These are phyloP conservation scores for Pachypsylla venusta DNA, from an alignment of 1,140 invertebrate species.

Conservation along the genomic window DNA sequence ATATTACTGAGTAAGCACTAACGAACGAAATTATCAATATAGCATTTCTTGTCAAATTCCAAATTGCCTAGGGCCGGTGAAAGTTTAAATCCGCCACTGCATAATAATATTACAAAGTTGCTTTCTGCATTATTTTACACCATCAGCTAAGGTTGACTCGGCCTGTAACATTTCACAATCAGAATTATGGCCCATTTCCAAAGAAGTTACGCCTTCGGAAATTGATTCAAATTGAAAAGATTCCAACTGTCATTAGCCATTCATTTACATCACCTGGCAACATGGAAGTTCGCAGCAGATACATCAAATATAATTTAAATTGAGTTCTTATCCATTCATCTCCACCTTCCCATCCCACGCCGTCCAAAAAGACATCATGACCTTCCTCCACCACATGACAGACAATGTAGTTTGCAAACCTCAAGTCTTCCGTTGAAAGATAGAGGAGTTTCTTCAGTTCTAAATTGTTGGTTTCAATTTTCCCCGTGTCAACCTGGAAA, in stretches of 20 bases:
- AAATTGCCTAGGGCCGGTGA: too few relatives aligned
- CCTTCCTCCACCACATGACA: conserved; percentile 65
- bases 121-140: too few relatives aligned
- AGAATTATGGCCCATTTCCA: neutral
- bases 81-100: too few relatives aligned
- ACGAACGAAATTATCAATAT: too few relatives aligned
- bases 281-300: conserved; percentile 65
- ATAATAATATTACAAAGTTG: too few relatives aligned
- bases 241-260: too few relatives aligned
- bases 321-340: conserved; percentile 93
- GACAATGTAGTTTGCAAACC: conserved; percentile 88
- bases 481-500: conserved; percentile 47
- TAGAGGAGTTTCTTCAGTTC: conserved; percentile 67
- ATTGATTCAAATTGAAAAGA: too few relatives aligned
- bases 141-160: neutral
- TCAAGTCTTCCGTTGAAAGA: conserved; percentile 84
- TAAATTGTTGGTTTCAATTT: conserved; percentile 75
- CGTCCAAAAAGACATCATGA: conserved; percentile 52
- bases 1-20: too few relatives aligned
- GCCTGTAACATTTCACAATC: neutral
- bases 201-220: too few relatives aligned
- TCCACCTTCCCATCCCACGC: conserved; percentile 75
- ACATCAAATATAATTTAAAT: conserved; percentile 81
- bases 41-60: too few relatives aligned
- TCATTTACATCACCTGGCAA: too few relatives aligned